phyloP scores from a whole-genome alignment of 2,888 invertebrate genomes.

The Aleiodes testaceus region DNA sequence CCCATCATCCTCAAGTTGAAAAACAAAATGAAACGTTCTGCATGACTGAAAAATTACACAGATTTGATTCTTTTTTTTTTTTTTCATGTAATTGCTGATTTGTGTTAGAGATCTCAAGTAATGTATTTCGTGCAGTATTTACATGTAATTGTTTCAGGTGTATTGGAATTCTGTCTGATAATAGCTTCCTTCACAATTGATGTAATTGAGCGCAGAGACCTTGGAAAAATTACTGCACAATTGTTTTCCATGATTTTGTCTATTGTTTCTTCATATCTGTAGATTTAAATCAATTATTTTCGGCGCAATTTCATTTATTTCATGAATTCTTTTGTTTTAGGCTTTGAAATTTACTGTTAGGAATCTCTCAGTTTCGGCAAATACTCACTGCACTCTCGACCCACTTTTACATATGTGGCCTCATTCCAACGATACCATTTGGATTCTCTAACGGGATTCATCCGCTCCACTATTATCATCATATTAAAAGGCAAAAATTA shows the following conservation, averaged over 20 bases:
- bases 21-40: neutral
- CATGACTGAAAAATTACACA: neutral
- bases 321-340: neutral
- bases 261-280: neutral
- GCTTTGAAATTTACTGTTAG: constrained; percentile 9
- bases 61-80: constrained; percentile 3
- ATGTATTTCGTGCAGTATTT: neutral
- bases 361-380: constrained; percentile 1
- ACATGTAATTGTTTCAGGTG: constrained; percentile 20
- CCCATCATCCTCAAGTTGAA: neutral
- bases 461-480: too few relatives aligned
- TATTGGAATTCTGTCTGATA: constrained; percentile 31
- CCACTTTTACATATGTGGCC: neutral
- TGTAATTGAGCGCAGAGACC: constrained; percentile 38
- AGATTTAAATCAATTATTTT: neutral
- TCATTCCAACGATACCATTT: neutral
- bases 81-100: neutral
- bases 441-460: too few relatives aligned
- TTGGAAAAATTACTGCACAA: constrained; percentile 38
- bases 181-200: constrained; percentile 39
- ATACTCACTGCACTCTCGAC: constrained; percentile 11
- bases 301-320: neutral
- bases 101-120: neutral
- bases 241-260: constrained; percentile 24
- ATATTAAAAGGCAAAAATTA: too few relatives aligned